Conservation (phyloP, 2,113 vertebrate genomes). For the Indicator maculatus region DNA sequence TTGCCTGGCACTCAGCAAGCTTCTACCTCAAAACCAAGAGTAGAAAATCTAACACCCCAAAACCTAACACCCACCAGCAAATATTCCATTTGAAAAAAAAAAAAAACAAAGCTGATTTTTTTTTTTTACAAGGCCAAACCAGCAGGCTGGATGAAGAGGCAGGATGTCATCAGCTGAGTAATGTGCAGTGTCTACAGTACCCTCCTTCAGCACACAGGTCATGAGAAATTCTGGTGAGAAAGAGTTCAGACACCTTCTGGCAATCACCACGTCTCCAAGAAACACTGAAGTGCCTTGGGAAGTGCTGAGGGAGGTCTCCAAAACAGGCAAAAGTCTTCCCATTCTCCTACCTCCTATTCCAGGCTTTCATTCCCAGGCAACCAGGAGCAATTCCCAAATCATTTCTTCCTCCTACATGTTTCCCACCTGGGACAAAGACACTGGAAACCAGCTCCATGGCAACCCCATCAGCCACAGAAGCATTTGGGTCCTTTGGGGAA, state of each 20-base stretch:
- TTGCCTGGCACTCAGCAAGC: not conserved
- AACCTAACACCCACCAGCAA: not conserved
- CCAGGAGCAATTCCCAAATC: constrained; percentile 79
- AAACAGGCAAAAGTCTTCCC: constrained; percentile 59
- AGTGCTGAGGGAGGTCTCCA: constrained; percentile 33
- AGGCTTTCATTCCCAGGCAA: constrained; percentile 81
- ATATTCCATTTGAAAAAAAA: not conserved
- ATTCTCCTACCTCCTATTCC: constrained; percentile 67
- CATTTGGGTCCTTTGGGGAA: constrained; percentile 68
- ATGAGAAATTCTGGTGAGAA: constrained; percentile 62
- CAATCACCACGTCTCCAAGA: not conserved
- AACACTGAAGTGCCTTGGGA: constrained; percentile 1
- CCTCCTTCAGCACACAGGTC: constrained; percentile 38
- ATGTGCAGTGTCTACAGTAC: not conserved
- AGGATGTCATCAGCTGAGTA: not conserved
- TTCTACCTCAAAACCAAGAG: not conserved
- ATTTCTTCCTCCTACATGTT: constrained; percentile 77
- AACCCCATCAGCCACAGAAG: constrained; percentile 76
- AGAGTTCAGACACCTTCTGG: constrained; percentile 1
- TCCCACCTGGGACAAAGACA: constrained; percentile 87
- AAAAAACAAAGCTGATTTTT: not conserved
- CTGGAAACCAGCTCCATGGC: constrained; percentile 74
- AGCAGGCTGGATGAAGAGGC: not conserved
- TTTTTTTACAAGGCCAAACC: not conserved
- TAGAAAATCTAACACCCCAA: too few species aligned